A percentile compares a stretch with the other conserved stretches of the same genome.
These are phyloP conservation scores for Zosterops borbonicus DNA, from an alignment of 2,113 vertebrate genomes.

Conservation along the genomic window DNA sequence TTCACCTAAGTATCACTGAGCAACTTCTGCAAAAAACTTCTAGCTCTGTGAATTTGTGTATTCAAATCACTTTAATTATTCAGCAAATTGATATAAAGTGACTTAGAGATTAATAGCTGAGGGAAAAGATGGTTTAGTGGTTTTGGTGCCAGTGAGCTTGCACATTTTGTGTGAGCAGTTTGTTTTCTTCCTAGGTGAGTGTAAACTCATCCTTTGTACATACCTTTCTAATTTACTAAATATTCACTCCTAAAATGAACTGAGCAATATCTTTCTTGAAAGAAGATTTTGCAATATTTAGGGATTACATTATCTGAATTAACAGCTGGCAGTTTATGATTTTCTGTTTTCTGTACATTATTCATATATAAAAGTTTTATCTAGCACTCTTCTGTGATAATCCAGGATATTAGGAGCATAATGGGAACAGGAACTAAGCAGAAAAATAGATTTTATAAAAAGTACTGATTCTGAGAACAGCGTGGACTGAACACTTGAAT, in stretches of 20 bases:
- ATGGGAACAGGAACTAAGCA: background rate
- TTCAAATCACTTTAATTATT: background rate
- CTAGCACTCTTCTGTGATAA: background rate
- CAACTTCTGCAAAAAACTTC: background rate
- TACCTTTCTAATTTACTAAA: background rate
- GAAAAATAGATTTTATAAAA: background rate
- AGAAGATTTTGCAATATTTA: background rate
- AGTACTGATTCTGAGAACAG: background rate
- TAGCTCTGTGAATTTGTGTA: background rate
- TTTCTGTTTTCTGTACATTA: background rate
- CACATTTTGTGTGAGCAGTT: constrained; percentile 6
- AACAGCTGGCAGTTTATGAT: background rate
- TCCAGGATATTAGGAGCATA: background rate
- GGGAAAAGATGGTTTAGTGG: background rate
- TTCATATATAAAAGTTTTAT: background rate
- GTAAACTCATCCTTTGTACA: background rate
- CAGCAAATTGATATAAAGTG: background rate
- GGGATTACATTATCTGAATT: background rate
- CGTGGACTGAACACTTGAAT: background rate
- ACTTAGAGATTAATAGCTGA: background rate
- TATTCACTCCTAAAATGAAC: background rate
- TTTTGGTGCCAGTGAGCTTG: background rate
- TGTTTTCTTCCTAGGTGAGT: background rate
- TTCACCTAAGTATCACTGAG: background rate
- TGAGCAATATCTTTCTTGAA: background rate